Percentiles rank a stretch among this genome's conserved stretches.
These are phyloP conservation scores for Bungarus multicinctus DNA, from an alignment of 2,113 vertebrate genomes.

Conservation along the genomic window DNA sequence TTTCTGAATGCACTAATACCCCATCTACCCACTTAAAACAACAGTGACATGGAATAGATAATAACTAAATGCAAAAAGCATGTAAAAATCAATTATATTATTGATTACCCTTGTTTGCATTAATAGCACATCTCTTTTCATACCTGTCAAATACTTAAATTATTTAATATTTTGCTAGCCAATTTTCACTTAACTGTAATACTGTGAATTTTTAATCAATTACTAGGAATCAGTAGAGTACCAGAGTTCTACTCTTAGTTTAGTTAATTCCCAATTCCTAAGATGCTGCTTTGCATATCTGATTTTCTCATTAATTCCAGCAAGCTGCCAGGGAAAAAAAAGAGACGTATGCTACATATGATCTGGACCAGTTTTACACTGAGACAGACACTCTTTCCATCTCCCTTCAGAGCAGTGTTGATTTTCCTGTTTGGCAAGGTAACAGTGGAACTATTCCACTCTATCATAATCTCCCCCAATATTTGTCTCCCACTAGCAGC, in stretches of 20 bases:
- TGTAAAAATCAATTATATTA: neutral
- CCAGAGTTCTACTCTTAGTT: neutral
- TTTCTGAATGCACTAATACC: neutral
- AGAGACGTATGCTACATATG: neutral
- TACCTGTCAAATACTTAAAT: neutral
- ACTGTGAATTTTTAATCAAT: neutral
- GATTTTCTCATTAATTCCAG: neutral
- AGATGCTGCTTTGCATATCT: neutral
- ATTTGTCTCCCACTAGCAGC: neutral
- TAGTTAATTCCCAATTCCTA: neutral
- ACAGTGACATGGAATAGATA: neutral
- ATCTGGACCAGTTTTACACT: neutral
- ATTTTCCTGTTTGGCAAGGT: neutral
- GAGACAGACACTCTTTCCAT: neutral
- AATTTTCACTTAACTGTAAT: neutral
- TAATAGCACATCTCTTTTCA: neutral
- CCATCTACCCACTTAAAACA: neutral
- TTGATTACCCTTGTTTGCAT: neutral
- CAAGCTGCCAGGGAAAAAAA: neutral
- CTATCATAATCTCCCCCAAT: neutral
- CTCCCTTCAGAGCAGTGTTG: neutral
- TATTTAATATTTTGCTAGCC: neutral
- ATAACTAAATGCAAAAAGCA: neutral
- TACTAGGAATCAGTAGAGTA: neutral
- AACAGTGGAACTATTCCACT: neutral